phyloP scores from a whole-genome alignment of 2,113 vertebrate genomes.

The Chaetorhynchus papuensis region DNA sequence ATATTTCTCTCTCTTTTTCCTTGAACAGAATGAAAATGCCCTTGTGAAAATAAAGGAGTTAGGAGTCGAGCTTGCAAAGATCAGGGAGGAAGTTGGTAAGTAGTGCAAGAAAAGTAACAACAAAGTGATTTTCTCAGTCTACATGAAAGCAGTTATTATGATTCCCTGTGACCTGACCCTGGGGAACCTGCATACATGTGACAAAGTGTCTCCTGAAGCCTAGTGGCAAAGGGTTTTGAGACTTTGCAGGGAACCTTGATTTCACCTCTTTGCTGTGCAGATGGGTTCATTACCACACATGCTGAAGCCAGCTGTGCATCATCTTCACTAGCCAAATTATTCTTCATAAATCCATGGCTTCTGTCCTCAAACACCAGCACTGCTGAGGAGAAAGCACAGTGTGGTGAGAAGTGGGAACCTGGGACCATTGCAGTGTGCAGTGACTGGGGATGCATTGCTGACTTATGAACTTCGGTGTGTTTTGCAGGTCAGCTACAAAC shows the following conservation, averaged over 20 bases:
- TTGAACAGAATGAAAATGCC: slow-evolving; percentile 86
- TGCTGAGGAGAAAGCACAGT: not conserved
- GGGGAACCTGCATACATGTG: not conserved
- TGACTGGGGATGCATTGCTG: not conserved
- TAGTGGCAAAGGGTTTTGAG: not conserved
- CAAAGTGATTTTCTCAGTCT: not conserved
- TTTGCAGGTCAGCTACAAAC: not conserved
- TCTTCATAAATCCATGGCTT: not conserved
- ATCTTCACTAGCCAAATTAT: not conserved
- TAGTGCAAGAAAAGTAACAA: slow-evolving; percentile 26
- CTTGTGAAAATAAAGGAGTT: slow-evolving; percentile 89
- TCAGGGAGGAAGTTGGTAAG: slow-evolving; percentile 99
- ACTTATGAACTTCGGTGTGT: accelerated
- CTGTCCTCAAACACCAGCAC: not conserved
- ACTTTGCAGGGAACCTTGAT: not conserved
- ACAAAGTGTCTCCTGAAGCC: not conserved
- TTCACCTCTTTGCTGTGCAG: not conserved
- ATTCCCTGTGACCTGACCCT: not conserved
- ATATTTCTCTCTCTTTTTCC: slow-evolving; percentile 57
- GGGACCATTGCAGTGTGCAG: not conserved
- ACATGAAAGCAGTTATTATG: not conserved
- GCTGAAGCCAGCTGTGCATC: not conserved
- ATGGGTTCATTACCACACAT: not conserved
- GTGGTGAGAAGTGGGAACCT: not conserved
- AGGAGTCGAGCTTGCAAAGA: slow-evolving; percentile 85